Base-by-base conservation (phyloP, 2,888 invertebrate genomes). In the Ichneumoninae sp. region DNA sequence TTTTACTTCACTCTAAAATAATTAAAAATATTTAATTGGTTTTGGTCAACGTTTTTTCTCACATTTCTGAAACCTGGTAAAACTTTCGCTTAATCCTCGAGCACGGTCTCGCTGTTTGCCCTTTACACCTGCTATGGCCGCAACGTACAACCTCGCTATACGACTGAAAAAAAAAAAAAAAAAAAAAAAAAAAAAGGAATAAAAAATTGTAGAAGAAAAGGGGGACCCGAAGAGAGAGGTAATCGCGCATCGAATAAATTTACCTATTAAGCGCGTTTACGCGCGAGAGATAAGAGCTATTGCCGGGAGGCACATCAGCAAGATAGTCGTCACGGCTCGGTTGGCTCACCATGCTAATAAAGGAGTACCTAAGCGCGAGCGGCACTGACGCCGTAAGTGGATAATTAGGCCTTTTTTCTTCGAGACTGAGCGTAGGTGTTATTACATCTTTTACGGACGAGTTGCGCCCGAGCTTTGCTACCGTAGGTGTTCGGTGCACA, bases 341-440 rank as follows among this genome's bases (percentile, higher is more conserved):
- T 79, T 82, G 60, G 54, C 81, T 75, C 80, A 80, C 78, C 85
- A 81, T 82, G 84, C 85, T 86, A 88, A 87, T 87, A 81, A 83
- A 85, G 68, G 80, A 80, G 69, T 85, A 82, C 63, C 74, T 70
- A 66, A 83, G 83, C 79, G 79, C 66, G 77, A 82, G 79, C 76
- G 78, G 69, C 82, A 79, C 84, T 86, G 69, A 81, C 78, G 81
- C 77, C 86, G 86, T 91, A 91, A 91, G 89, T 91, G 91, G 91
- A 91, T 91, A 91, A 91, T 91, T 91, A 91, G 79, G 85, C 85
- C 85, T 89, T 89, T 88, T 87, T 89, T 85, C 82, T 85, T 85
- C 79, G 81, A 87, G 68, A 85, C 85, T 63, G 82, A 81, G 88
- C 88, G 88, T 88, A 87, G 86, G 88, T 87, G 85, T 88, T 88